Base-by-base conservation (phyloP, 2,888 invertebrate species). In the Drosophila gaucha region DNA sequence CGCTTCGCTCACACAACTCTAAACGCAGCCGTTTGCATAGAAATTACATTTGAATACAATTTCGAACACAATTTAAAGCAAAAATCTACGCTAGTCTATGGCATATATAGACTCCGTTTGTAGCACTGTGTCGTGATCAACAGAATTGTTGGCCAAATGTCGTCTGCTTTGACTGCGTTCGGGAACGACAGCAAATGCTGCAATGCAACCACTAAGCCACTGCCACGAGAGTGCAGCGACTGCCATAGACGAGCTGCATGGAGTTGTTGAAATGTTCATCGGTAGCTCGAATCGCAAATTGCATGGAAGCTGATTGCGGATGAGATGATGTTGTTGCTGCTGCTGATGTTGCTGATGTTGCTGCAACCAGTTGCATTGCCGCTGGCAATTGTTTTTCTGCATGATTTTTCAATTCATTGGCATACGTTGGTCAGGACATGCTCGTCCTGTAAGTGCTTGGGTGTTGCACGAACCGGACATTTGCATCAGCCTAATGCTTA, bases 361-460 rank as follows among this genome's bases (percentile, higher is more conserved):
- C 35, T 66, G 67, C 76, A 76, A 74, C 76, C 22, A 74, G 76
- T 77, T 75, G 74, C 71, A 52, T 51, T 31, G 30, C 33, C 8
- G 30, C 36, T 33, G 31, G 41, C 46, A 30, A 50, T 76, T 60
- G 82, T 67, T 64, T 83, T 70, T 60, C 67, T 49, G 63, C 67
- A 58, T 75, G 76, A 76, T 73, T 82, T 85, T 76, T 66, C 63
- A 68, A 80, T 78, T 65, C 56, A 59, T 64, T 30, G 51, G 16
- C 30, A 39, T 12, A 24, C 41, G 16, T 12, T 8, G 41, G 47
- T 38, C 52, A 38, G 50, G 33, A 33, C 30, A 28, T n/a, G 3
- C 14, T 28, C n/a, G 18, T 41, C 6, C 55, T 49, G 20, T 10
- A 20, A 14, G n/a, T 26, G 33, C 14, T 12, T 14, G 14, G 14